A percentile compares a stretch with the other conserved stretches of the same genome.
phyloP scores from a whole-genome alignment of 2,113 vertebrate genomes.

The Hydropotes inermis region DNA sequence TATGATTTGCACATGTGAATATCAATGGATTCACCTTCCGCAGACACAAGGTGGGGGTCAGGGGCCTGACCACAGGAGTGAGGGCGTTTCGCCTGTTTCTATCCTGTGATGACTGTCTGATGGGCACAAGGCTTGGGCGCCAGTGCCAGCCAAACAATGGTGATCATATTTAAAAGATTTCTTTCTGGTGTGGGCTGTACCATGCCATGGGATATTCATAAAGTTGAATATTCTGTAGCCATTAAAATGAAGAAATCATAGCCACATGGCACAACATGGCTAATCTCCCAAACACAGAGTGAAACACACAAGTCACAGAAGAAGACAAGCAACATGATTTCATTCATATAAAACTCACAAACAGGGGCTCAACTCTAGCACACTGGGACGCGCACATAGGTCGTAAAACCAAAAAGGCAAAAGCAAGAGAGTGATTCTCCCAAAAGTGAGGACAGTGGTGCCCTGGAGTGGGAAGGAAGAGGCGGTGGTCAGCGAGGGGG shows the following conservation, averaged over 20 bases:
- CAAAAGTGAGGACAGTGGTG: not conserved
- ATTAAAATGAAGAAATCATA: not conserved
- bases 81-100: not conserved
- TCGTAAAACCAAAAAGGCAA: not conserved
- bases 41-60: not conserved
- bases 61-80: not conserved
- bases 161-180: not conserved
- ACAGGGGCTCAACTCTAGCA: not conserved
- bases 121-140: not conserved
- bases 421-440: not conserved
- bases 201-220: not conserved
- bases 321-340: not conserved
- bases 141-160: not conserved
- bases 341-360: not conserved
- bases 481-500: fast-evolving
- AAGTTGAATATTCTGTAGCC: not conserved
- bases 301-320: not conserved
- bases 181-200: not conserved
- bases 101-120: not conserved
- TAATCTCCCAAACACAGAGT: not conserved
- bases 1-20: not conserved
- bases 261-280: not conserved
- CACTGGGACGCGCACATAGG: not conserved
- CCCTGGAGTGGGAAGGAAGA: not conserved
- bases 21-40: not conserved